Base-by-base conservation (phyloP, 2,113 vertebrate species). In the Lepisosteus oculatus region DNA sequence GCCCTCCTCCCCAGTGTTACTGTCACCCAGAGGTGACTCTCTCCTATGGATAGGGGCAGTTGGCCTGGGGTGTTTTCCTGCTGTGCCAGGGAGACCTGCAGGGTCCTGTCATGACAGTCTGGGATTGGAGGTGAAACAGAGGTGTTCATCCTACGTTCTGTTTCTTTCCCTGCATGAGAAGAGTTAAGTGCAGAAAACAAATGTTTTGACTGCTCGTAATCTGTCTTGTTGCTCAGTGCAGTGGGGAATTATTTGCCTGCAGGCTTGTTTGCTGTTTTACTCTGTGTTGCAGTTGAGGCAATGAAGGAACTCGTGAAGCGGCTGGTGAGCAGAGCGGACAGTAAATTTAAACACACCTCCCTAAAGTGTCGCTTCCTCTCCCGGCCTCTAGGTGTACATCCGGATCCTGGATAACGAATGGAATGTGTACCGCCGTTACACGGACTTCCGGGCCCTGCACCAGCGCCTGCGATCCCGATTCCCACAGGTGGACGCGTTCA, bases 381-480 rank as follows among this genome's bases (percentile, higher is more conserved):
- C 42, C 2, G 72, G 3, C 74, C 29, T 15, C 54, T 76, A 99
- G 97, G 95, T 99, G 13, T 99, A 99, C 65, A 94, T 99, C 80
- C 93, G 97, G 78, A 98, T 99, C 88, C 94, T 94, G 78, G 97
- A 99, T 9, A 97, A 99, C 0, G 97, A 99, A 77, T 99, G 97
- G 97, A 99, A 99, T 0, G 93, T 99, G 43, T 99, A 99, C 72
- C 89, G 96, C 65, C 90, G 97, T n/a, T 99, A 99, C 0, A 87
- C 96, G 0, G 97, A 98, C 81, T 99, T 99, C 85, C 88, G 97
- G 65, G 89, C 83, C 71, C 86, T 99, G 73, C 97, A 99, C 83
- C 94, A 94, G 78, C 91, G 93, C 75, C 82, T 99, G 43, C 91
- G 95, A 73, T 84, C 59, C 61, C 92, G 92, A 65, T 98, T 95